Evolutionary conservation across 2,797 vertebrate genomes (phyloP), one percentile per base, ranked within the genome.

Genomic region (Sciurus carolinensis): DNA sequence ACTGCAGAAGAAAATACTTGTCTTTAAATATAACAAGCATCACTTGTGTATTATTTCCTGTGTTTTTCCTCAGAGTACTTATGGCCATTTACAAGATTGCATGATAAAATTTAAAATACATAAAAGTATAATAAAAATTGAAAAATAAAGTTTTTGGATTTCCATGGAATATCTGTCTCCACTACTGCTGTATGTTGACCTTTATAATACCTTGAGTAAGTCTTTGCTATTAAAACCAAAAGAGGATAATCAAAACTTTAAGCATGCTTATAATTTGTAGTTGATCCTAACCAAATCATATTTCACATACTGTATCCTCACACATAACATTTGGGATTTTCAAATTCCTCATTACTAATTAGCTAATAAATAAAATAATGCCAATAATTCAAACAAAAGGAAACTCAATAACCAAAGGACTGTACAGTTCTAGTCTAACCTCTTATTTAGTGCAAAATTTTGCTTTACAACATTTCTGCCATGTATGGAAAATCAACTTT

Each of bases 111-210:
- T 69, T 33, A 80, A 91, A 62, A 79, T 18, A 90, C 30, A 42
- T 44, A 59, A 64, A 76, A 64, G 50, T 28, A 62, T 81, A 72
- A 83, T 64, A 67, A 95, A 93, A 86, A 72, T 8, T n/a, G 0
- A 73, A 97, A 96, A 95, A 30, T 64, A 90, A 54, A 50, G 83
- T 87, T 80, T 86, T 44, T 64, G 24, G 44, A 83, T 93, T 91
- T 90, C 52, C 44, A n/a, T 26, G 22, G 50, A 30, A 11, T 89
- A 72, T 75, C 2, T 52, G 7, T 52, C 18, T 83, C 22, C 22
- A 44, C 24, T 64, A 71, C 57, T 84, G 22, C 42, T 73, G 20
- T 89, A 12, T 57, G 36, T 71, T 83, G 26, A 90, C 83, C 28
- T 96, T 87, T 73, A 62, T 24, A 85, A 59, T 76, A 81, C 57